Percentiles rank a stretch among this genome's conserved stretches.
These are phyloP conservation scores for Euplagia quadripunctaria DNA, from an alignment of 2,888 invertebrate genomes.

Conservation along the genomic window DNA sequence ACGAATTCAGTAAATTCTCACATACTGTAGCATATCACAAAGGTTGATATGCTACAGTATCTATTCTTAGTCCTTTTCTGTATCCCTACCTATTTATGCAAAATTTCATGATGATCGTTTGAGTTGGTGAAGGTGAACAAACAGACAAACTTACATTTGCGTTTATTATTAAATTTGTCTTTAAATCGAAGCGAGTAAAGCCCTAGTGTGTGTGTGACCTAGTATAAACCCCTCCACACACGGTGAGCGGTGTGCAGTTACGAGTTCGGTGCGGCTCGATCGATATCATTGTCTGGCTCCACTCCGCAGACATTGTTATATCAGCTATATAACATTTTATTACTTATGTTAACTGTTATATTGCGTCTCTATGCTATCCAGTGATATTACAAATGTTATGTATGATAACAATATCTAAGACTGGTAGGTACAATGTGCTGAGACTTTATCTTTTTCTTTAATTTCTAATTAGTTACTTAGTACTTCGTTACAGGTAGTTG, in stretches of 20 bases:
- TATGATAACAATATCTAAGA: background rate
- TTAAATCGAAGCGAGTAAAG: background rate
- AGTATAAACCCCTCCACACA: background rate
- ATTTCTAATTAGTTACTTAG: too few relatives aligned
- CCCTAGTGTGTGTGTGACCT: background rate
- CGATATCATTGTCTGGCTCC: constrained; percentile 75
- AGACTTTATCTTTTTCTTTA: too few relatives aligned
- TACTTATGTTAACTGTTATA: constrained; percentile 17
- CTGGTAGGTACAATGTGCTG: too few relatives aligned
- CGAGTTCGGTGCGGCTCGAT: constrained; percentile 47
- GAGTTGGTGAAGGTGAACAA: too few relatives aligned
- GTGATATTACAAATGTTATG: background rate
- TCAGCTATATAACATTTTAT: constrained; percentile 40
- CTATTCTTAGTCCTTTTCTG: too few relatives aligned
- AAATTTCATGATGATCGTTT: too few relatives aligned
- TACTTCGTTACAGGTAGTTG: too few relatives aligned
- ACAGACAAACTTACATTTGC: too few relatives aligned
- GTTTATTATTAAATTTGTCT: background rate
- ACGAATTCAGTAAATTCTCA: too few relatives aligned
- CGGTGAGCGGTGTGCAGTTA: constrained; percentile 1
- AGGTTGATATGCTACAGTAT: too few relatives aligned
- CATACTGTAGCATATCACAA: too few relatives aligned
- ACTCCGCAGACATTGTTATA: constrained; percentile 24
- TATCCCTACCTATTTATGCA: too few relatives aligned
- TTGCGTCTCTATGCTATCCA: background rate